These are phyloP conservation scores for Cotesia congregata DNA, from an alignment of 2,888 invertebrate genomes.

Conservation along the genomic window DNA sequence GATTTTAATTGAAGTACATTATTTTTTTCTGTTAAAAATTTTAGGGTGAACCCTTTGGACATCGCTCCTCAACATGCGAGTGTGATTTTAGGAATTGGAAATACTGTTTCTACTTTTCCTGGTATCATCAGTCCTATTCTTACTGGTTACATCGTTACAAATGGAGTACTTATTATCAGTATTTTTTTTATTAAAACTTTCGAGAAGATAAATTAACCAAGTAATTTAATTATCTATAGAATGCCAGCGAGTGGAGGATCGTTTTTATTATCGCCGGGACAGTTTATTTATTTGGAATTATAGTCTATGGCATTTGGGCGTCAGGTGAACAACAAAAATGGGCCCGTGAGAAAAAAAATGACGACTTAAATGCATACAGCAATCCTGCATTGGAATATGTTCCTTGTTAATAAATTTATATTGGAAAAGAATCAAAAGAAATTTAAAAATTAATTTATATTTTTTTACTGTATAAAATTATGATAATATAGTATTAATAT, in stretches of 20 bases:
- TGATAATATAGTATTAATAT: too few relatives aligned
- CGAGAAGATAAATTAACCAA: neutral
- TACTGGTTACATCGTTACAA: conserved; percentile 82
- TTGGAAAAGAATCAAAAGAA: too few relatives aligned
- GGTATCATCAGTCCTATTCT: conserved; percentile 91
- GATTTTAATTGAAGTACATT: neutral
- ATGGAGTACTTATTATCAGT: conserved; percentile 73
- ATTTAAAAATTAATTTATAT: too few relatives aligned
- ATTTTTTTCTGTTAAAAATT: neutral
- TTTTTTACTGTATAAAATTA: too few relatives aligned
- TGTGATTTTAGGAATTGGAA: conserved; percentile 91
- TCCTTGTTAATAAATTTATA: too few relatives aligned
- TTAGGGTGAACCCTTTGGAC: conserved; percentile 87
- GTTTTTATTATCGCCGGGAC: conserved; percentile 89
- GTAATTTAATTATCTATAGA: conserved; percentile 70
- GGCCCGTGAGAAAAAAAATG: conserved; percentile 71
- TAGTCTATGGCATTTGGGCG: conserved; percentile 85
- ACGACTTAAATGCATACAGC: neutral
- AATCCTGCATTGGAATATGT: neutral
- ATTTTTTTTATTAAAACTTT: neutral
- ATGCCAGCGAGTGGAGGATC: conserved; percentile 84
- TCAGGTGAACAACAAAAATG: conserved; percentile 88
- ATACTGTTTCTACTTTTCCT: conserved; percentile 91
- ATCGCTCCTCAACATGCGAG: conserved; percentile 93
- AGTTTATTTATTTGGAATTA: conserved; percentile 85